phyloP scores from a whole-genome alignment of 2,113 vertebrate species.

The Paramisgurnus dabryanus region DNA sequence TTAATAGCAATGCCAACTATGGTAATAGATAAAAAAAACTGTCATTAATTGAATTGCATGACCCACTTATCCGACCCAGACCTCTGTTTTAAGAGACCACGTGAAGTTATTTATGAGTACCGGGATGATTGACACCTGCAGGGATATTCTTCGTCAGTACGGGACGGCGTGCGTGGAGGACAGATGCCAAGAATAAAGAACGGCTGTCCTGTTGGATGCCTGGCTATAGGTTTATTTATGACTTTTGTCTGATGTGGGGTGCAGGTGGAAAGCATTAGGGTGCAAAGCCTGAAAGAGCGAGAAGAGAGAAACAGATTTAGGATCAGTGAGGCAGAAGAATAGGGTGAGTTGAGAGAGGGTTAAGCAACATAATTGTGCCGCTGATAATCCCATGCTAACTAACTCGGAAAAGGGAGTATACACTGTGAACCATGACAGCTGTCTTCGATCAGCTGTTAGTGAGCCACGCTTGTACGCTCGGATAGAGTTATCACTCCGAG shows the following conservation, averaged over 20 bases:
- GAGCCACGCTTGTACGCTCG: constrained; percentile 4
- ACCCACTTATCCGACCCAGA: too few species aligned
- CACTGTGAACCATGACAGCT: constrained; percentile 48
- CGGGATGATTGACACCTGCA: constrained; percentile 54
- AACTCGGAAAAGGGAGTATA: constrained; percentile 37
- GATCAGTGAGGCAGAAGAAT: constrained; percentile 12
- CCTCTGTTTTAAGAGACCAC: not conserved
- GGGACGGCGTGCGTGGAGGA: not conserved
- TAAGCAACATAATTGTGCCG: constrained; percentile 10
- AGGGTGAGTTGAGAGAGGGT: constrained; percentile 16
- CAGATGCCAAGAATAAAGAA: constrained; percentile 16
- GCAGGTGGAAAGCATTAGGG: too few species aligned
- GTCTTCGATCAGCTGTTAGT: constrained; percentile 52
- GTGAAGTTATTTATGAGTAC: constrained; percentile 46
- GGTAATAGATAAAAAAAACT: too few species aligned
- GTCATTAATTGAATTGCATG: too few species aligned
- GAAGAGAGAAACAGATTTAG: not conserved
- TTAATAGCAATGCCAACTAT: too few species aligned
- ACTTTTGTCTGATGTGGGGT: not conserved
- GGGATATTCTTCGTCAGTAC: constrained; percentile 13
- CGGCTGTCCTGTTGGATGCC: constrained; percentile 22
- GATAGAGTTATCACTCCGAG: constrained; percentile 29
- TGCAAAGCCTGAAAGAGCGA: not conserved
- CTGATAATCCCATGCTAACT: constrained; percentile 31
- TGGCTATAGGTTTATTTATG: constrained; percentile 23